Base-by-base conservation (phyloP, 2,888 invertebrate genomes). In the Chrysina gloriosa region DNA sequence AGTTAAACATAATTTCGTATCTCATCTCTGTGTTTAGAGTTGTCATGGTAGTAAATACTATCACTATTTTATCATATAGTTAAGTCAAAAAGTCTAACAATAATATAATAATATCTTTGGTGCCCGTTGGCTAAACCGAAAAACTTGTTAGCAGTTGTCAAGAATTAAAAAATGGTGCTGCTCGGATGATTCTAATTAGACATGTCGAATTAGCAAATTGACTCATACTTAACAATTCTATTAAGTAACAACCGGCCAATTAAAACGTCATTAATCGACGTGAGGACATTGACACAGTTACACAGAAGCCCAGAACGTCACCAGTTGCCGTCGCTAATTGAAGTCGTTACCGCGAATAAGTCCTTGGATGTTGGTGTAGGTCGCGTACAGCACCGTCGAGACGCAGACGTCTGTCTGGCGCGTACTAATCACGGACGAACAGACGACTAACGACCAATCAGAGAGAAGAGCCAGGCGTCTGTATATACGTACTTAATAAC, bases 341-440 rank as follows among this genome's bases (percentile, higher is more conserved):
- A 72, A 74, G 73, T 74, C 68, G 71, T 74, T 61, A 61, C 58
- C 58, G 58, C 48, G 77, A 72, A 72, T 73, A 79, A 79, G 76
- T 75, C 73, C 75, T 74, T 72, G 71, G 72, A 70, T 71, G 79
- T 80, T 80, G 77, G 64, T 72, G 72, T 72, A 78, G 79, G 80
- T 79, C 58, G 58, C 42, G 58, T 45, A 61, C 58, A 27, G 27
- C 79, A 73, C 73, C 79, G 70, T 70, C 58, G 58, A 61, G 58
- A 61, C 58, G 58, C 72, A 73, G 74, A 70, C 73, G 75, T 70
- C 74, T 72, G 71, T 69, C 74, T 75, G 72, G 72, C 58, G 69
- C 72, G 74, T 74, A 74, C 76, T 76, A 76, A 76, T 76, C 76
- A 76, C 58, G 58, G 58, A 61, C 58, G 58, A 42, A 61, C 75